phyloP scores from a whole-genome alignment of 2,113 vertebrate genomes.

The Mionectes macconnelli region DNA sequence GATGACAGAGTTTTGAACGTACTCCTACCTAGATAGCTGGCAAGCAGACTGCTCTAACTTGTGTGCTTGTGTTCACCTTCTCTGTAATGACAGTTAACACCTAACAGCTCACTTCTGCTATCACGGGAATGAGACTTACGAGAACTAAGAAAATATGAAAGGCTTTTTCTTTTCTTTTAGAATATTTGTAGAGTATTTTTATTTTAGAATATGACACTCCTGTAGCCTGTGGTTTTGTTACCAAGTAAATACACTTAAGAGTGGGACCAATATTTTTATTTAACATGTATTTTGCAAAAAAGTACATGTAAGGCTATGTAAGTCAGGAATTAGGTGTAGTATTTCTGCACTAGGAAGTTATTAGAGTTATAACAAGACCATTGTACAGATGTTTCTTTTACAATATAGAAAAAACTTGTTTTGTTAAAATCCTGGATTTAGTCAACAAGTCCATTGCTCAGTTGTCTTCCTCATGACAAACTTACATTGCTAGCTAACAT shows the following conservation, averaged over 20 bases:
- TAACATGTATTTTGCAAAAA: background rate
- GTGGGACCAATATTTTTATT: background rate
- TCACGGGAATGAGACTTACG: background rate
- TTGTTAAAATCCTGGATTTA: background rate
- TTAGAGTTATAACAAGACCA: background rate
- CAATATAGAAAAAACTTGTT: background rate
- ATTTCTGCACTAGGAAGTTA: background rate
- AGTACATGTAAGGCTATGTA: background rate
- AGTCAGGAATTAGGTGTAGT: background rate
- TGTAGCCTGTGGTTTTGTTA: background rate
- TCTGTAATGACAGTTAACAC: background rate
- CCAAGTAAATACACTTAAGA: background rate
- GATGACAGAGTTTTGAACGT: background rate
- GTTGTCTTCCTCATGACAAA: background rate
- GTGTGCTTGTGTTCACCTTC: accelerated
- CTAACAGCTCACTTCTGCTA: background rate
- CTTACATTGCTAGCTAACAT: background rate
- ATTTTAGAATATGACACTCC: background rate
- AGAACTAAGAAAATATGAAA: background rate
- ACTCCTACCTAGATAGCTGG: background rate
- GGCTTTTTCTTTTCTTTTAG: background rate
- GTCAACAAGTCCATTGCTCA: background rate
- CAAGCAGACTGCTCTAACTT: background rate
- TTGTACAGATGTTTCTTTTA: background rate
- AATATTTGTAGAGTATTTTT: slow-evolving; percentile 21